Evolutionary conservation across 2,797 vertebrate species (phyloP), one percentile per base, ranked within the genome.

Genomic region (Margarornis squamiger): DNA sequence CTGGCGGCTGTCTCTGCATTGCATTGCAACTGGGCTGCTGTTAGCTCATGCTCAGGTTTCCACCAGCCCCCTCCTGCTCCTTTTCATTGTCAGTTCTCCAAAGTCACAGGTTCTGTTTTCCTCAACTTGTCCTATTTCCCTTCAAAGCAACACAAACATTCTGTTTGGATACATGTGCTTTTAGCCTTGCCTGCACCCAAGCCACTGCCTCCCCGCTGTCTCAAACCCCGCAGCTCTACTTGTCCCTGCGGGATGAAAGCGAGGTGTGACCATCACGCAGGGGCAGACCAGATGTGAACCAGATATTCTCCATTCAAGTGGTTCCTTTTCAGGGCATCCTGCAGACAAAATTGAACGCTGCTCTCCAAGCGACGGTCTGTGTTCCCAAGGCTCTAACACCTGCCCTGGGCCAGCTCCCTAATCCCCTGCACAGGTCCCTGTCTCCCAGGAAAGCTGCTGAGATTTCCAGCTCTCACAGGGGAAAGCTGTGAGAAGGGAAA

Each of bases 351-450:
- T 55, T 38, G 45, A 54, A 55, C 70, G n/a, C 18, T 34, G 30
- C 39, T 74, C 24, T 71, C 3, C 0, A 46, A 45, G 51, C 0
- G 0, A 58, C 51, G 55, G 32, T 29, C 36, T 79, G 36, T 59
- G 75, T 18, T 92, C 32, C 32, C 21, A 22, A 46, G 77, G n/a
- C 43, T 32, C 7, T 32, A 55, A 38, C 27, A 38, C 12, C 51
- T 55, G 70, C 26, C 21, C 27, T 54, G 43, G 58, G 29, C 46
- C 43, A 39, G 43, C 46, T 76, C 51, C 38, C 21, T 2, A n/a
- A 13, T n/a, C 17, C 6, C 9, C 30, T 0, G 1, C 30, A 26
- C 18, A 57, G 66, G 63, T 57, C 45, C 19, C 20, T 49, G 14
- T 11, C 22, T 43, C 45, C 13, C 16, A 30, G 61, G 38, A 82